Evolutionary conservation across 2,113 vertebrate species (phyloP).

Genomic region (Tympanuchus pallidicinctus): DNA sequence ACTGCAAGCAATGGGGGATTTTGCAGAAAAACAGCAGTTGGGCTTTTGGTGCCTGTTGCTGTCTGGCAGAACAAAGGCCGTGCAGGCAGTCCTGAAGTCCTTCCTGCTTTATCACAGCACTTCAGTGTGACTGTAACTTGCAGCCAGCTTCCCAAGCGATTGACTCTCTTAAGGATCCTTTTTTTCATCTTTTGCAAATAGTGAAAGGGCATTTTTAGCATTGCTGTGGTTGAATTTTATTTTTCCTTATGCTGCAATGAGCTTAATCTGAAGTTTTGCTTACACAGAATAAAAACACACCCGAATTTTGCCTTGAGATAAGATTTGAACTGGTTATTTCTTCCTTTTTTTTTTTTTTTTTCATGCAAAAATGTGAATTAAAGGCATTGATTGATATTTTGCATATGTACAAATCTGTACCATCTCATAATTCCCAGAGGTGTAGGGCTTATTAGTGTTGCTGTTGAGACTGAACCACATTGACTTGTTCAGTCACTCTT

Average conservation of each 20-base stretch:
- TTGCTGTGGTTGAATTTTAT: background rate
- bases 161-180: background rate
- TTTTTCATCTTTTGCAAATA: background rate
- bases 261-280: slow-evolving; percentile 7
- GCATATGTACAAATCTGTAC: background rate
- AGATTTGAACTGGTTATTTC: background rate
- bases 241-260: background rate
- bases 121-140: background rate
- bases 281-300: background rate
- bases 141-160: background rate
- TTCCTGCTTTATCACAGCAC: background rate
- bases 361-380: background rate
- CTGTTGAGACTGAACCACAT: background rate
- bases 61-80: background rate
- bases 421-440: background rate
- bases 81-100: background rate
- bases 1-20: background rate
- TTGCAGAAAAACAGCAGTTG: fast-evolving
- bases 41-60: background rate
- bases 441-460: background rate
- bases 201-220: background rate
- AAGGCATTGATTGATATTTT: background rate
- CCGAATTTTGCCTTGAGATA: background rate
- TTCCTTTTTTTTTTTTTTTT: background rate
- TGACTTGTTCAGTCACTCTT: background rate